phyloP scores from a whole-genome alignment of 2,888 invertebrate genomes.

The Charanyca ferruginea region DNA sequence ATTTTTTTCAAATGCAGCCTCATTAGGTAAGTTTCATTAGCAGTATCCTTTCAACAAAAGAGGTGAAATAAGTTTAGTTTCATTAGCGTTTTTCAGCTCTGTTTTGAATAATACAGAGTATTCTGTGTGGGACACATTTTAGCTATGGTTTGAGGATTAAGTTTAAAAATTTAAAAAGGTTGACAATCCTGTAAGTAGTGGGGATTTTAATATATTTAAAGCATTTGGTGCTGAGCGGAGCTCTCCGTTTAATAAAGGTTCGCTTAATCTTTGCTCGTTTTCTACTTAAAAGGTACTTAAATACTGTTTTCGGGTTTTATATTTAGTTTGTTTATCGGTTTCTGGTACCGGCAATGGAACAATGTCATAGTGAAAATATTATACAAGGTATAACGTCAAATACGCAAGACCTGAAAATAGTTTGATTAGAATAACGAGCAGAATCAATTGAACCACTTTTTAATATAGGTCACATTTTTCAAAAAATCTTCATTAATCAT shows the following conservation, averaged over 20 bases:
- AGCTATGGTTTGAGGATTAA: conserved; percentile 31
- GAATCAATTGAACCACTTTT: too few species aligned
- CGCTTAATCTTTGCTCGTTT: conserved; percentile 27
- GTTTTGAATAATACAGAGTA: conserved; percentile 34
- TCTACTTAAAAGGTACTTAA: conserved; percentile 18
- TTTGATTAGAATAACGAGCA: too few species aligned
- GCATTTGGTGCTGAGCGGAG: conserved; percentile 33
- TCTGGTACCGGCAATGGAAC: neutral
- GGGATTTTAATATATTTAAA: conserved; percentile 56
- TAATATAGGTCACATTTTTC: too few species aligned
- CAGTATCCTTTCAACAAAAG: neutral
- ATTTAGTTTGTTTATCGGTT: neutral
- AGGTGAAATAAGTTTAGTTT: conserved; percentile 14
- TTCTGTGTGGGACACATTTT: conserved; percentile 18
- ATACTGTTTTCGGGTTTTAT: neutral
- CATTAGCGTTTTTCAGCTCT: conserved; percentile 14
- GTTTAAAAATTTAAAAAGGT: conserved; percentile 61
- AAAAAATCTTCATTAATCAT: too few species aligned
- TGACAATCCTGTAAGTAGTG: conserved; percentile 51
- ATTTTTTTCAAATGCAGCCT: too few species aligned
- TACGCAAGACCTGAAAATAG: too few species aligned
- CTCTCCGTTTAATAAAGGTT: conserved; percentile 44
- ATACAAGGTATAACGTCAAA: too few species aligned
- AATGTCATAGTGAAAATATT: neutral
- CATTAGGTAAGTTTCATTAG: neutral